Evolutionary conservation across 2,113 vertebrate species (phyloP).

Genomic region (Pituophis catenifer): DNA sequence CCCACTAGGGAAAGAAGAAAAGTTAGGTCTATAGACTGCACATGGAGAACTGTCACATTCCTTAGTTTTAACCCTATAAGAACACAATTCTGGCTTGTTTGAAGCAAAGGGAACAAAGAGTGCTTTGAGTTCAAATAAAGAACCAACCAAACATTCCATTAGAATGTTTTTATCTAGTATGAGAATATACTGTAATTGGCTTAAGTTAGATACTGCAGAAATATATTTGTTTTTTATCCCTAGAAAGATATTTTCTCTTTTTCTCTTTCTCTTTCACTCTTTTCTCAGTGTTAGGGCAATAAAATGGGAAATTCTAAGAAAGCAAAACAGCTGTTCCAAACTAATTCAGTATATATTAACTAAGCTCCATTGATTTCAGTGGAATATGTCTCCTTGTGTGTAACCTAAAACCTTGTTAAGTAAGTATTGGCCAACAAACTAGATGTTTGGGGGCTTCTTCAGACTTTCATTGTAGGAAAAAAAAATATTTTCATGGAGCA

Average conservation of each 20-base stretch:
- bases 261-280: no score
- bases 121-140: constrained; percentile 20
- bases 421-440: constrained; percentile 13
- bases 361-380: neutral
- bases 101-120: constrained; percentile 47
- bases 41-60: constrained; percentile 72
- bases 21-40: constrained; percentile 64
- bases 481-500: constrained; percentile 16
- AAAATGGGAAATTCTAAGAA: constrained; percentile 1
- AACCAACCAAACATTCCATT: neutral
- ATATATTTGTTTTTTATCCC: constrained; percentile 11
- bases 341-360: neutral
- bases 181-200: neutral
- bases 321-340: neutral
- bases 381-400: neutral
- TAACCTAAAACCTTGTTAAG: neutral
- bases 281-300: neutral
- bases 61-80: constrained; percentile 64
- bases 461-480: neutral
- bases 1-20: constrained; percentile 57
- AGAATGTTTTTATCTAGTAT: neutral
- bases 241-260: neutral
- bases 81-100: constrained; percentile 13
- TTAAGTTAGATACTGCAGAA: neutral
- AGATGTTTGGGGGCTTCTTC: neutral